Evolutionary conservation across 2,888 invertebrate genomes (phyloP).

Genomic region (Busseola fusca): DNA sequence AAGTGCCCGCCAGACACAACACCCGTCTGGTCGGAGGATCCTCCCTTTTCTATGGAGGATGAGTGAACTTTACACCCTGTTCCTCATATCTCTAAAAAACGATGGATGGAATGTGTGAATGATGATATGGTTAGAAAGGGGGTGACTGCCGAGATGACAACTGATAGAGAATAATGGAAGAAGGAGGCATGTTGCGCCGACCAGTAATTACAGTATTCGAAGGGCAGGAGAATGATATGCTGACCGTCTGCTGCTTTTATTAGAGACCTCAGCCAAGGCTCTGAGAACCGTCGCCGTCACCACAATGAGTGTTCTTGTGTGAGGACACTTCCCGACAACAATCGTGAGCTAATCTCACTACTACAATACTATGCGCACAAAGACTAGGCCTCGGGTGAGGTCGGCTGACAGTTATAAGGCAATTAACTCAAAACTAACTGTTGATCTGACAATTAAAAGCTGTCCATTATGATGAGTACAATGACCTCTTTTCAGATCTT

Average conservation of each 20-base stretch:
- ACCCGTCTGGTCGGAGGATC: too few relatives aligned
- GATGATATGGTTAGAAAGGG: too few relatives aligned
- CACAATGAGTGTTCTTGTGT: conserved; percentile 14
- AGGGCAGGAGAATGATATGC: neutral
- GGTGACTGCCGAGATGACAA: too few relatives aligned
- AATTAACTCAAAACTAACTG: neutral
- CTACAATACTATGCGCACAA: conserved; percentile 3
- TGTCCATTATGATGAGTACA: neutral
- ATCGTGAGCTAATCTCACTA: neutral
- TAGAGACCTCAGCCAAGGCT: conserved; percentile 8
- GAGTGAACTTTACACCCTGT: too few relatives aligned
- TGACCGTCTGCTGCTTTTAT: conserved; percentile 20
- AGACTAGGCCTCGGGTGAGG: conserved; percentile 1
- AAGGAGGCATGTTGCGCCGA: too few relatives aligned
- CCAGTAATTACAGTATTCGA: too few relatives aligned
- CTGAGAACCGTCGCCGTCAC: conserved; percentile 11
- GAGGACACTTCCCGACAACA: conserved; percentile 3
- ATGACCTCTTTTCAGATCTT: neutral
- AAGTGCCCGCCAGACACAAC: too few relatives aligned
- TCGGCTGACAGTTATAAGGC: neutral
- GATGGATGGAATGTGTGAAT: too few relatives aligned
- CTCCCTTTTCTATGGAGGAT: too few relatives aligned
- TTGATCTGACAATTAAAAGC: neutral
- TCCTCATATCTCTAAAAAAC: too few relatives aligned
- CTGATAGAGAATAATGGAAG: too few relatives aligned